Base-by-base conservation (phyloP, 2,888 invertebrate species). In the Conops quadrifasciatus region DNA sequence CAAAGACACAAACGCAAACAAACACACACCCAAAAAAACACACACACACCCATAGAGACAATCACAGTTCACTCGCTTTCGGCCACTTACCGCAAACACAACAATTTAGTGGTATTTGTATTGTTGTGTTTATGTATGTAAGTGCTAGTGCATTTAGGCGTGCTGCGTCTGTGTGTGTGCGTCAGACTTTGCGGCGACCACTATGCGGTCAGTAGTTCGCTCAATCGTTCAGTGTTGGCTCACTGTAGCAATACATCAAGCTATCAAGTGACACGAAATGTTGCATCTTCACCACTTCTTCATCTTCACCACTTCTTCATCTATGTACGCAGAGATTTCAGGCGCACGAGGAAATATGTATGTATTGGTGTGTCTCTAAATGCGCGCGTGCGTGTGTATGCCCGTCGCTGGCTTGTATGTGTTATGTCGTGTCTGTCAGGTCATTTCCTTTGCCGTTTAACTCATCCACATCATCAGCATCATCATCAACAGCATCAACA, bases 51-150 rank as follows among this genome's bases (percentile, higher is more conserved):
- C 21, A 56, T 5, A 56, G 56, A 16, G 15, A 62, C 43, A 62
- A 62, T 13, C 15, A 51, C 26, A 65, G 9, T 36, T 16, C 36
- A 28, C n/a, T 3, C n/a, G 4, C 36, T n/a, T 64, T 4, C 36
- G 36, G 26, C 2, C 28, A 49, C 28, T 51, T 51, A 21, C 45
- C 68, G 49, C 49, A 60, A 47, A 59, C 60, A 65, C 64, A 68
- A 72, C 69, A 72, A 69, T 65, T 69, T 69, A 53, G 69, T 60
- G 68, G 62, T 69, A 45, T 69, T 68, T 47, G 69, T 67, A 47
- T 70, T 45, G 21, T n/a, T 36, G 16, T 59, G 36, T 43, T 19
- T 62, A 2, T 36, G 60, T 62, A 36, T 62, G 11, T 19, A 21
- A 56, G 53, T 56, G 24, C 21, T n/a, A 1, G 5, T 56, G 53